Percentiles rank a stretch among this genome's conserved stretches.
Evolutionary conservation across 1,140 invertebrate species (phyloP).

Genomic region (Campoletis sonorensis): DNA sequence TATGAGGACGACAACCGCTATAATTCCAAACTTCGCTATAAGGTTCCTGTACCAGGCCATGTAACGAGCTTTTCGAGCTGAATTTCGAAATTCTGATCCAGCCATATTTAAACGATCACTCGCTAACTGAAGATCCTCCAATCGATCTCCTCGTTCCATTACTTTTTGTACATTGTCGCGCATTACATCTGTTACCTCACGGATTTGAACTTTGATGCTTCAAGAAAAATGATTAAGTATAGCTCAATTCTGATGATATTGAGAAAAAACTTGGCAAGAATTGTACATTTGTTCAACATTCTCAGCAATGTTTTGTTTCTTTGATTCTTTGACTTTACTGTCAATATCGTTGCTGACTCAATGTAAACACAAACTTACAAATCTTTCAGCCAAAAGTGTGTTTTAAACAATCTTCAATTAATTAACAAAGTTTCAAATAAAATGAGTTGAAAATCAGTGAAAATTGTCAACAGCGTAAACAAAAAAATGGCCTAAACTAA

Average conservation of each 20-base stretch:
- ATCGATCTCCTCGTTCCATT: slow-evolving; percentile 77
- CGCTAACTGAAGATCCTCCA: slow-evolving; percentile 78
- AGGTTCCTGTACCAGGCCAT: slow-evolving; percentile 78
- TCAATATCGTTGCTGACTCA: slow-evolving; percentile 5
- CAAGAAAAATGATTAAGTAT: slow-evolving; percentile 21
- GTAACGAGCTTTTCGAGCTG: slow-evolving; percentile 74
- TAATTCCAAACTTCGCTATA: slow-evolving; percentile 67
- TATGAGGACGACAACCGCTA: slow-evolving; percentile 41
- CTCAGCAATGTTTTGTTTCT: no score
- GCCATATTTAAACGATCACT: slow-evolving; percentile 76
- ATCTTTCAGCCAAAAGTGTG: no score
- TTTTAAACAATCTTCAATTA: no score
- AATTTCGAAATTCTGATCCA: slow-evolving; percentile 76
- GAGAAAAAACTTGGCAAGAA: slow-evolving; percentile 8
- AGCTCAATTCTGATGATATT: background rate
- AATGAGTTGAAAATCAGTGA: no score
- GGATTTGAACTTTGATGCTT: slow-evolving; percentile 77
- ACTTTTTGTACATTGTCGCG: slow-evolving; percentile 78
- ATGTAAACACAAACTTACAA: no score
- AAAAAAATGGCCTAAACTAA: no score
- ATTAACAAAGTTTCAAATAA: no score
- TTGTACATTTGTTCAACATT: background rate
- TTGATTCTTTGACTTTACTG: background rate
- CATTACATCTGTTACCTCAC: slow-evolving; percentile 79
- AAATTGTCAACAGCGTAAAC: background rate